phyloP scores from a whole-genome alignment of 2,113 vertebrate genomes.

The Semnornis frantzii region DNA sequence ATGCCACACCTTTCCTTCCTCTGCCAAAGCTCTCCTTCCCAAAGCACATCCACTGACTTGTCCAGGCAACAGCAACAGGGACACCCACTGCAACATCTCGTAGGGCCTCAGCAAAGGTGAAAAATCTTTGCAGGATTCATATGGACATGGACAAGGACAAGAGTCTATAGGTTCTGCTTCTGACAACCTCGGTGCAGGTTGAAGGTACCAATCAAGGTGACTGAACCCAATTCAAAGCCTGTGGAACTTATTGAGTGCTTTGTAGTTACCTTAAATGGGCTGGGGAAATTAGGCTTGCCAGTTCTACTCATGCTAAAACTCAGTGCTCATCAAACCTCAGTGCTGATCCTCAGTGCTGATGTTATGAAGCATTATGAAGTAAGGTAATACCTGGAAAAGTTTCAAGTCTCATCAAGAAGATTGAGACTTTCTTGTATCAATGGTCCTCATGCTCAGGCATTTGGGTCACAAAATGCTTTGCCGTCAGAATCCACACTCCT shows the following conservation, averaged over 20 bases:
- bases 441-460: not conserved
- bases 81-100: not conserved
- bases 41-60: not conserved
- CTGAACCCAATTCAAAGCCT: accelerated
- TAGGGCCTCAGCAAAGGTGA: not conserved
- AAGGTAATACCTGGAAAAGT: not conserved
- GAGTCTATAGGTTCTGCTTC: not conserved
- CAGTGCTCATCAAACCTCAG: not conserved
- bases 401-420: not conserved
- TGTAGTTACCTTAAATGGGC: not conserved
- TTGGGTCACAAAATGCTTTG: not conserved
- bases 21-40: not conserved
- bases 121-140: not conserved
- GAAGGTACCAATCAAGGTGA: not conserved
- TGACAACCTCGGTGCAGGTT: not conserved
- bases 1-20: not conserved
- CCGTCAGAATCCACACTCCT: not conserved
- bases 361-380: not conserved
- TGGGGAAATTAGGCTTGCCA: not conserved
- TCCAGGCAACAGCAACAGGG: not conserved
- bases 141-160: not conserved
- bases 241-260: not conserved
- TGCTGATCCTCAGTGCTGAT: not conserved
- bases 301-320: not conserved
- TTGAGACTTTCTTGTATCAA: not conserved